Percentiles rank a stretch among this genome's conserved stretches.
phyloP scores from a whole-genome alignment of 2,113 vertebrate genomes.

The Gymnarchus niloticus region DNA sequence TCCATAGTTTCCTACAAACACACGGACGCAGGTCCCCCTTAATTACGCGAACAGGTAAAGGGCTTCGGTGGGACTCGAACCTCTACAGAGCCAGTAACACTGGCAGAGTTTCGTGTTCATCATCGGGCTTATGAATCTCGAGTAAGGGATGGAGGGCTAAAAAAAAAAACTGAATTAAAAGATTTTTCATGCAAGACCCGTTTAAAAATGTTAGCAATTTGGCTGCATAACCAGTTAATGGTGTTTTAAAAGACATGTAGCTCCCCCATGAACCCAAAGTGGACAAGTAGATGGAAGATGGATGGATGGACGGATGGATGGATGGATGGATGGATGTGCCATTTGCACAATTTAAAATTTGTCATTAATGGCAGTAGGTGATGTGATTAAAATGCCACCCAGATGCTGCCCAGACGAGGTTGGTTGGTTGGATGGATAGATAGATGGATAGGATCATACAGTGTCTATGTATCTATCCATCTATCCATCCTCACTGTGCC shows the following conservation, averaged over 20 bases:
- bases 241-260: neutral
- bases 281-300: too few species aligned
- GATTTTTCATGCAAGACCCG: neutral
- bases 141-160: neutral
- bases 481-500: neutral
- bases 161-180: neutral
- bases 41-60: neutral
- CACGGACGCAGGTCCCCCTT: neutral
- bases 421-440: too few species aligned
- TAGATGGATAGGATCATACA: neutral
- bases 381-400: too few species aligned
- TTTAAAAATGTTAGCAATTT: neutral
- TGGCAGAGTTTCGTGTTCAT: neutral
- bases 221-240: neutral
- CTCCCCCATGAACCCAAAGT: too few species aligned
- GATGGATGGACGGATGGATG: too few species aligned
- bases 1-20: neutral
- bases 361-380: too few species aligned
- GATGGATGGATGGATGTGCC: too few species aligned
- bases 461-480: neutral
- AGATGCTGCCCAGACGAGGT: too few species aligned
- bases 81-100: too few species aligned
- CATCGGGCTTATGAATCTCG: neutral
- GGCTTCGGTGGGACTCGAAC: too few species aligned
- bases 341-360: too few species aligned